Percentiles rank a stretch among this genome's conserved stretches.
Conservation (phyloP, 1,140 invertebrate species). For the Cyrtorhinus lividipennis region DNA sequence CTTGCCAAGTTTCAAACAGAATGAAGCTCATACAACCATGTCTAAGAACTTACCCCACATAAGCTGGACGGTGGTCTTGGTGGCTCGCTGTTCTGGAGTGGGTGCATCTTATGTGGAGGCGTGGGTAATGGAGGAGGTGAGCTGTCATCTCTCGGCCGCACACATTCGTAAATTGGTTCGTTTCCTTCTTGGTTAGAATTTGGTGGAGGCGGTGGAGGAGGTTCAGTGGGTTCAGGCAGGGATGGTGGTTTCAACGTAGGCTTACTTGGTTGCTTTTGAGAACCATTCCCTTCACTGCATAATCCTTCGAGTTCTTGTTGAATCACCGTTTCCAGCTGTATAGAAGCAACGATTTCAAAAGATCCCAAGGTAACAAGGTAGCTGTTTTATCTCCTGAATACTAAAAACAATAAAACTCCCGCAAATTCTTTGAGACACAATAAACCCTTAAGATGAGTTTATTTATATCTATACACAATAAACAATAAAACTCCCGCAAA, state of each 20-base stretch:
- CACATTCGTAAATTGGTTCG: constrained; percentile 74
- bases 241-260: constrained; percentile 28
- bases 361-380: too few species aligned
- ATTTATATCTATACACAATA: too few species aligned
- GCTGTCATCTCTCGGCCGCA: constrained; percentile 46
- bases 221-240: constrained; percentile 56
- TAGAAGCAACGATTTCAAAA: not conserved
- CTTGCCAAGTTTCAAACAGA: too few species aligned
- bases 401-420: too few species aligned
- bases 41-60: constrained; percentile 26
- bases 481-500: too few species aligned
- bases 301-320: constrained; percentile 36
- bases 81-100: constrained; percentile 19
- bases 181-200: constrained; percentile 27
- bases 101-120: constrained; percentile 31
- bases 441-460: too few species aligned
- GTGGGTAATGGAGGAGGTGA: constrained; percentile 37
- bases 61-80: constrained; percentile 24
- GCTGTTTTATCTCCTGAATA: too few species aligned
- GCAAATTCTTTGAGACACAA: too few species aligned
- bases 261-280: constrained; percentile 13
- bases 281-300: constrained; percentile 18
- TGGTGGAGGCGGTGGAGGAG: constrained; percentile 49
- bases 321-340: constrained; percentile 40
- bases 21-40: too few species aligned